Conservation (phyloP, 2,888 invertebrate genomes). For the Tortricodes alternella region DNA sequence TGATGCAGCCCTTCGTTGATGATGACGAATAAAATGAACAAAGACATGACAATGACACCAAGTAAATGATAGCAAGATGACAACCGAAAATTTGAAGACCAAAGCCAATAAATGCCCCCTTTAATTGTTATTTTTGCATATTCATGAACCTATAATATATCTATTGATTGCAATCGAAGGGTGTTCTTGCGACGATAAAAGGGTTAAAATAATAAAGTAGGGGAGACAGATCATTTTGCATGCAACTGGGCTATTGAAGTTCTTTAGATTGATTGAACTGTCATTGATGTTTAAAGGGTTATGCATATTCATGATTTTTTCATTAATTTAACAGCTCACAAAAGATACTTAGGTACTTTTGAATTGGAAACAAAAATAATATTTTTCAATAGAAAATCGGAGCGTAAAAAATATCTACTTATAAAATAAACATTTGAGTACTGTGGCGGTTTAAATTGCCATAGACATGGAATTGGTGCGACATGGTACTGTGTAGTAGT, state of each 20-base stretch:
- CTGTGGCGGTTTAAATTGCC: too few relatives aligned
- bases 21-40: neutral
- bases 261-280: constrained; percentile 5
- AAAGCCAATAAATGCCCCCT: constrained; percentile 58
- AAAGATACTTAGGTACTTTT: constrained; percentile 12
- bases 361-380: neutral
- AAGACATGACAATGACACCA: constrained; percentile 14
- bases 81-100: constrained; percentile 54
- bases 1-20: neutral
- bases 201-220: constrained; percentile 2
- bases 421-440: too few relatives aligned
- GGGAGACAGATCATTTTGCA: neutral
- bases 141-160: constrained; percentile 56
- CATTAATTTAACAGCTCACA: constrained; percentile 51
- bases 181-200: neutral
- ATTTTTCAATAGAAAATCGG: neutral
- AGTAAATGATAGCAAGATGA: constrained; percentile 58
- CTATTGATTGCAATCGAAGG: constrained; percentile 38
- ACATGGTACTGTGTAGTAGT: too few relatives aligned
- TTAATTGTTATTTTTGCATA: constrained; percentile 77
- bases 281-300: constrained; percentile 33
- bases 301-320: constrained; percentile 70
- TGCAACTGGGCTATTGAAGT: neutral
- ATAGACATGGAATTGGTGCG: too few relatives aligned
- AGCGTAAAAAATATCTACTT: too few relatives aligned